These are phyloP conservation scores for Hirundo rustica DNA, from an alignment of 2,797 vertebrate species.

Conservation along the genomic window DNA sequence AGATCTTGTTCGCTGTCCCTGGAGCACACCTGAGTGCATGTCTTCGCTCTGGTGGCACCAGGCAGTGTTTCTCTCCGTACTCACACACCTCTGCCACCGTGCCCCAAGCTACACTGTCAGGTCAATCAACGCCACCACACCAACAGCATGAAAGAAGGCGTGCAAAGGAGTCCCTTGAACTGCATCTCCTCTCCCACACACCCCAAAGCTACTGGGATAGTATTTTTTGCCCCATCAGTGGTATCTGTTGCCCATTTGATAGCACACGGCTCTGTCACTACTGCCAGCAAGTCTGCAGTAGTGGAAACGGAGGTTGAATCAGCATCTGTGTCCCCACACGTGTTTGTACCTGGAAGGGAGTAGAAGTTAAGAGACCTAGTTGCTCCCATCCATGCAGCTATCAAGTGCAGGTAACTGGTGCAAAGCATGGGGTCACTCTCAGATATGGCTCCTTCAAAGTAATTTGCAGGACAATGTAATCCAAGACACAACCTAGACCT, in stretches of 20 bases:
- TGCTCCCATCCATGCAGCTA: background rate
- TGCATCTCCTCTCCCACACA: background rate
- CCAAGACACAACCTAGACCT: background rate
- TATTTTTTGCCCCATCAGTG: background rate
- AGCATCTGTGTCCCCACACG: background rate
- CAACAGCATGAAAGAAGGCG: background rate
- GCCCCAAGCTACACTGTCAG: fast-evolving
- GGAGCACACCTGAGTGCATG: background rate
- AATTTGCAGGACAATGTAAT: background rate
- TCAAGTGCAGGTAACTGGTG: background rate
- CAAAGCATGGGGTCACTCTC: background rate
- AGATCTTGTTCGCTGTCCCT: background rate
- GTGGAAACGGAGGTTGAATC: background rate
- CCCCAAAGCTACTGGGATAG: background rate
- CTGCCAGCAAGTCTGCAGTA: background rate
- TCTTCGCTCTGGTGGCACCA: background rate
- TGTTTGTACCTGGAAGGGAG: background rate
- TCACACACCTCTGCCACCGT: background rate
- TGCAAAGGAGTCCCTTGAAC: background rate
- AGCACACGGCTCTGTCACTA: fast-evolving
- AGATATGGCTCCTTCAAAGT: background rate
- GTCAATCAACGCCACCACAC: background rate
- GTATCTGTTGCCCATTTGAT: background rate
- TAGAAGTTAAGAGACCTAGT: background rate
- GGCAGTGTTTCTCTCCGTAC: background rate